Evolutionary conservation across 1,140 invertebrate species (phyloP).

Genomic region (Lepidurus couesii): DNA sequence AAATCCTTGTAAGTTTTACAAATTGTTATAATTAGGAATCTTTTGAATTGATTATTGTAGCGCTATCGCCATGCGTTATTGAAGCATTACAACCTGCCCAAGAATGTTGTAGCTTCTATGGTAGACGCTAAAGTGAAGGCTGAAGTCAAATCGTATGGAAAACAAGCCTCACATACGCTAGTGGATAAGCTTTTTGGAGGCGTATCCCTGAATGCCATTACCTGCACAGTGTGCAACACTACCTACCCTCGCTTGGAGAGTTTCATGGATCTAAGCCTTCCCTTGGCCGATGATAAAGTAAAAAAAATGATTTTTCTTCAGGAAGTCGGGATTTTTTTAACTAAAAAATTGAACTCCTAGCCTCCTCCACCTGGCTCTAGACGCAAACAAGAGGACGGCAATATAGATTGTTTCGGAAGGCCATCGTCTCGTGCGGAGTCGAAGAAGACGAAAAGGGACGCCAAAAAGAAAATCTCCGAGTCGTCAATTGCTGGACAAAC

Average conservation of each 20-base stretch:
- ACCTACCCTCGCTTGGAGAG: conserved; percentile 80
- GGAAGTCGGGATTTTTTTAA: not conserved
- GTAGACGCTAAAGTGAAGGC: conserved; percentile 66
- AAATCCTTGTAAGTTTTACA: conserved; percentile 42
- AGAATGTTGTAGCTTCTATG: conserved; percentile 57
- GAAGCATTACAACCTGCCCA: conserved; percentile 58
- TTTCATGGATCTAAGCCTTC: conserved; percentile 89
- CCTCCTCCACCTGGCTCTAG: not conserved
- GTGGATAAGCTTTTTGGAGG: conserved; percentile 84
- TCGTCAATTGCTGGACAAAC: conserved; percentile 19
- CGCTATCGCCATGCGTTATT: conserved; percentile 72
- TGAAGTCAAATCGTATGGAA: conserved; percentile 66
- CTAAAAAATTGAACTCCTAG: not conserved
- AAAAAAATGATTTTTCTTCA: not conserved
- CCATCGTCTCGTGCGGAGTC: conserved; percentile 1
- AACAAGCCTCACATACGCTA: conserved; percentile 70
- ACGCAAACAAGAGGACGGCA: conserved; percentile 18
- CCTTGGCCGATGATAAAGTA: conserved; percentile 63
- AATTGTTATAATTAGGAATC: not conserved
- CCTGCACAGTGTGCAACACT: conserved; percentile 82
- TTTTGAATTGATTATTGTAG: conserved; percentile 46
- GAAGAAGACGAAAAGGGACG: conserved; percentile 34
- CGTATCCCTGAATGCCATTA: conserved; percentile 76
- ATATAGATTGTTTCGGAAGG: not conserved
- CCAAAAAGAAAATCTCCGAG: conserved; percentile 32